A percentile compares a stretch with the other conserved stretches of the same genome.
phyloP scores from a whole-genome alignment of 2,113 vertebrate genomes.

The Podiceps cristatus region DNA sequence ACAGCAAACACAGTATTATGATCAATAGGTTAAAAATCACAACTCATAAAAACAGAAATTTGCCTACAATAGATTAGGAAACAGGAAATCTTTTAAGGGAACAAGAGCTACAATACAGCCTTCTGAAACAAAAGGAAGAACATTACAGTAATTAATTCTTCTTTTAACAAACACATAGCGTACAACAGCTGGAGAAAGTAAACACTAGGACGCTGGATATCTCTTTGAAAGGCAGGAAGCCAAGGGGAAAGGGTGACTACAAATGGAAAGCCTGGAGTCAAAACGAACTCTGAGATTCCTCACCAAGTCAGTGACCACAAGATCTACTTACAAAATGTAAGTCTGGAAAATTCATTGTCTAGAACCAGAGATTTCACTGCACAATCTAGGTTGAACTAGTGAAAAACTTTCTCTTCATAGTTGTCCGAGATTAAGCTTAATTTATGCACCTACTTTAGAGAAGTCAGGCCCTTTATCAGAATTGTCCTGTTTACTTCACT shows the following conservation, averaged over 20 bases:
- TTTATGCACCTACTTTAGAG: background rate
- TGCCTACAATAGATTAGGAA: conserved; percentile 28
- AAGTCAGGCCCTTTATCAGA: background rate
- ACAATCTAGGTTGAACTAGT: background rate
- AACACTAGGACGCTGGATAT: conserved; percentile 24
- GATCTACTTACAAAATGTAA: background rate
- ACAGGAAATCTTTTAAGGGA: conserved; percentile 40
- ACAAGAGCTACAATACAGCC: background rate
- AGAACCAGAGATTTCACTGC: background rate
- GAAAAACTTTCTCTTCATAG: background rate
- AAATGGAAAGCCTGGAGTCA: conserved; percentile 19
- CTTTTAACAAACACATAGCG: background rate
- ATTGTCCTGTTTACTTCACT: background rate
- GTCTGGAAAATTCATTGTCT: background rate
- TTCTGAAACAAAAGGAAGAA: conserved; percentile 50
- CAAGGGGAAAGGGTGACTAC: conserved; percentile 23
- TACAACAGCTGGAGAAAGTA: conserved; percentile 39
- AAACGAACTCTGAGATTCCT: background rate
- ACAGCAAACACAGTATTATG: background rate
- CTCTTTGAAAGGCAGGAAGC: conserved; percentile 41
- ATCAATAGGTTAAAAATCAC: background rate
- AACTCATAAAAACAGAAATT: background rate
- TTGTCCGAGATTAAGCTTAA: background rate
- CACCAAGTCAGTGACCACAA: background rate
- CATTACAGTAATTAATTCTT: conserved; percentile 7